Percentiles rank a stretch among this genome's conserved stretches.
Evolutionary conservation across 2,113 vertebrate genomes (phyloP).

Genomic region (Tragulus kanchil): DNA sequence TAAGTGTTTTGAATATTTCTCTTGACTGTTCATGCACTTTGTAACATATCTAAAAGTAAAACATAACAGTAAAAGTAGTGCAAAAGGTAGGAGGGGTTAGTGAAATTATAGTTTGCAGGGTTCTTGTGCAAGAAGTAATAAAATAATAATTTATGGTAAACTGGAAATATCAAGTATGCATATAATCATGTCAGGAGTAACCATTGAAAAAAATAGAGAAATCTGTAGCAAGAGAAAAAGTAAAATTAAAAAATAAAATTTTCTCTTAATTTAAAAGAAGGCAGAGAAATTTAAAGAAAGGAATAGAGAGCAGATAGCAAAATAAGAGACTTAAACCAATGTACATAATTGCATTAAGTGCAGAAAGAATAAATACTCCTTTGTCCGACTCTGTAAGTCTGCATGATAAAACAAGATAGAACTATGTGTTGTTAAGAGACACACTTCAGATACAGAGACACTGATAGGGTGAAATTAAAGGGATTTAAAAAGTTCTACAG

Average conservation of each 20-base stretch:
- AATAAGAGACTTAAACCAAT: not conserved
- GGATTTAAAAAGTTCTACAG: not conserved
- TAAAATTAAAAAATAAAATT: not conserved
- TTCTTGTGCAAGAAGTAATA: not conserved
- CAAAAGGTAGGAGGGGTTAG: not conserved
- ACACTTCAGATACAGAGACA: not conserved
- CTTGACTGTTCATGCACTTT: not conserved
- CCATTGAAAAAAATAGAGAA: not conserved
- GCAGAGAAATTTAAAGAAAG: not conserved
- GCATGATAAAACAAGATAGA: not conserved
- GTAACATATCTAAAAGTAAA: not conserved
- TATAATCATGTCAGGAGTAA: not conserved
- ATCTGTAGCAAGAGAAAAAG: not conserved
- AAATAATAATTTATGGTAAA: not conserved
- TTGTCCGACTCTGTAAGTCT: not conserved
- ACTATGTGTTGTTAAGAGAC: not conserved
- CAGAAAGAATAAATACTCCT: not conserved
- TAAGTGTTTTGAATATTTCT: not conserved
- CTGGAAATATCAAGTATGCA: not conserved
- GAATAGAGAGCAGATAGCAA: not conserved
- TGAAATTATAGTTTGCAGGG: not conserved
- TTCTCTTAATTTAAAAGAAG: not conserved
- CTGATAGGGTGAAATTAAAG: not conserved
- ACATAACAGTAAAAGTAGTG: not conserved
- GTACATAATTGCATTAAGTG: not conserved